Base-by-base conservation (phyloP, 1,140 invertebrate species). In the Drosophila subobscura region DNA sequence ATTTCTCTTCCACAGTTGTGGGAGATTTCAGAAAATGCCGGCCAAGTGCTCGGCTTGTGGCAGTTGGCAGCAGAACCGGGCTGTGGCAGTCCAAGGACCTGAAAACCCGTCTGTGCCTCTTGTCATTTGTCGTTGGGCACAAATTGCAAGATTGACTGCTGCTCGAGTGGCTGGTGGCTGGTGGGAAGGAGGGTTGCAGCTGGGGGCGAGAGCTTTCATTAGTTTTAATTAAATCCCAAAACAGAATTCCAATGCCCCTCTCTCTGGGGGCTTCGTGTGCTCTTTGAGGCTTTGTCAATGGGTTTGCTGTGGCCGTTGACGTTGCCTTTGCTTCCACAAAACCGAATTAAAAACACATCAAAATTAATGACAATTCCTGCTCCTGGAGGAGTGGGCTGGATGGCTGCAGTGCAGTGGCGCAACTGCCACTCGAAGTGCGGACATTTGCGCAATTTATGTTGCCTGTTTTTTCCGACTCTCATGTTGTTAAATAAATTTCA, bases 181-280 rank as follows among this genome's bases (percentile, higher is more conserved):
- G 44, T 49, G 8, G 46, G 16, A 5, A 3, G 27, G 20, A 25
- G 37, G n/a, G 33, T 6, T 7, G 8, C 33, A 23, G 37, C 20
- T 56, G 46, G 47, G 60, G 33, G 72, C 66, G 77, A 88, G 83
- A 86, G 78, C 83, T 86, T 88, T 79, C 77, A 88, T 86, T 86
- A 83, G 83, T 88, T 86, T 86, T 88, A 88, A 86, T 86, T 77
- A 86, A 86, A 88, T 86, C 75, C 68, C 71, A 81, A 81, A 85
- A 88, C 78, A 66, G 68, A 64, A 70, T 67, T 81, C 64, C 64
- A 57, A 57, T 78, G 74, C 45, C 41, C 58, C 54, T 46, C 47
- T 42, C 52, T 40, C 23, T 25, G 42, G 37, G 45, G 73, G 3
- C 7, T 8, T 3, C 45, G 55, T 61, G 59, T 54, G 61, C 73